A percentile compares a stretch with the other conserved stretches of the same genome.
Evolutionary conservation across 2,113 vertebrate species (phyloP).

Genomic region (Lagopus muta): DNA sequence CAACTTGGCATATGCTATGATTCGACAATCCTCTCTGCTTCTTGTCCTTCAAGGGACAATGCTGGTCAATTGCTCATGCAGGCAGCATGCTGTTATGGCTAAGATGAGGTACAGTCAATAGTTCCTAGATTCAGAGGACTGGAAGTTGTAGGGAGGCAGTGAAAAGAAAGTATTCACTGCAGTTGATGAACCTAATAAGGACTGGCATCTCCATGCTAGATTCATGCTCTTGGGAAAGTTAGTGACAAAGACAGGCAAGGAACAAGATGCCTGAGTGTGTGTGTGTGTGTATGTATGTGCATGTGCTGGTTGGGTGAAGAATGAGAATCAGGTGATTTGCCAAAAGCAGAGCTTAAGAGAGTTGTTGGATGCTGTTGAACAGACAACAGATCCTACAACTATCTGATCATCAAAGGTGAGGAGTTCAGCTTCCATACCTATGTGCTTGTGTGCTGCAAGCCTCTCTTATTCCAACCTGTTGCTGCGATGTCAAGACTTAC

Average conservation of each 20-base stretch:
- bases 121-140: neutral
- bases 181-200: rapidly evolving
- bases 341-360: neutral
- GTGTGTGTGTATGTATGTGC: no score
- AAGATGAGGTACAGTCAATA: neutral
- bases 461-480: neutral
- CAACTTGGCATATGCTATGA: no score
- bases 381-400: neutral
- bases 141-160: neutral
- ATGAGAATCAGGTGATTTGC: neutral
- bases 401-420: rapidly evolving
- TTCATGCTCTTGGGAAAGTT: rapidly evolving
- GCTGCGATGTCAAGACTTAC: neutral
- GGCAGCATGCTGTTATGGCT: neutral
- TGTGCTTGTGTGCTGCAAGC: rapidly evolving
- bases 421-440: neutral
- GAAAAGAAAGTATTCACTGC: neutral
- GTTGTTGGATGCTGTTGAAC: neutral
- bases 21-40: neutral
- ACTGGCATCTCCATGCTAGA: neutral
- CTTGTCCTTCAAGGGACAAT: neutral
- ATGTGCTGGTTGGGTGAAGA: neutral
- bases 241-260: neutral
- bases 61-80: rapidly evolving
- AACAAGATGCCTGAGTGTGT: no score